A percentile compares a stretch with the other conserved stretches of the same genome.
These are phyloP conservation scores for Diphyllodes magnificus DNA, from an alignment of 2,113 vertebrate species.

Conservation along the genomic window DNA sequence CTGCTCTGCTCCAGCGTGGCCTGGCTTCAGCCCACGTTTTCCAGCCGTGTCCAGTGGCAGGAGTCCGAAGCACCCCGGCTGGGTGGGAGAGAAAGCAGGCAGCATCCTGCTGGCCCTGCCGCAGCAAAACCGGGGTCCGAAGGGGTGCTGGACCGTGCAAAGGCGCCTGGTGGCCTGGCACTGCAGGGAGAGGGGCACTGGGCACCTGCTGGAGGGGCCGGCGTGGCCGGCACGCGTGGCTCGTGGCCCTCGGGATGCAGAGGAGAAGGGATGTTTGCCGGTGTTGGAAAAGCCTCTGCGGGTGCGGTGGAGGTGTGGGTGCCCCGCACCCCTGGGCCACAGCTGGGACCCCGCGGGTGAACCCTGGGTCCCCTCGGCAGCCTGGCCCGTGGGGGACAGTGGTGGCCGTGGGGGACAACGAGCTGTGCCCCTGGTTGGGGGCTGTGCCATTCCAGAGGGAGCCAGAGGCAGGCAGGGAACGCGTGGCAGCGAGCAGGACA, in stretches of 20 bases:
- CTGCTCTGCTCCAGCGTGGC: background rate
- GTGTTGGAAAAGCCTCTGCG: fast-evolving
- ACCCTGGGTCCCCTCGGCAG: background rate
- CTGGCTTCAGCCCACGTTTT: background rate
- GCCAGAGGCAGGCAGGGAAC: fast-evolving
- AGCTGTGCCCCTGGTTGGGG: fast-evolving
- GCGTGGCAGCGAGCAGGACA: background rate
- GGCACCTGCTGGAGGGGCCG: background rate
- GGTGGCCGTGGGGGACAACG: fast-evolving
- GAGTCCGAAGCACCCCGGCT: fast-evolving
- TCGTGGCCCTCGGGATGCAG: background rate
- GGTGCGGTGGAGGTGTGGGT: background rate
- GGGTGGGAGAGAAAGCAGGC: background rate
- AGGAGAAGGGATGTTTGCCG: fast-evolving
- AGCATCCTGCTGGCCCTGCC: background rate
- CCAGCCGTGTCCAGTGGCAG: fast-evolving
- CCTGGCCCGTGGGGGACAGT: background rate
- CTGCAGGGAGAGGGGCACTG: background rate
- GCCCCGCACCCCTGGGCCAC: background rate
- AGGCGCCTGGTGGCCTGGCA: background rate
- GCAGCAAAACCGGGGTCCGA: background rate
- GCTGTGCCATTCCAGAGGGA: background rate
- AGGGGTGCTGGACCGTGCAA: fast-evolving
- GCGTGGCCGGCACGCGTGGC: background rate
- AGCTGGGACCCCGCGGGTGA: background rate